Conservation (phyloP, 2,113 vertebrate species). For the Dryoscopus gambensis region DNA sequence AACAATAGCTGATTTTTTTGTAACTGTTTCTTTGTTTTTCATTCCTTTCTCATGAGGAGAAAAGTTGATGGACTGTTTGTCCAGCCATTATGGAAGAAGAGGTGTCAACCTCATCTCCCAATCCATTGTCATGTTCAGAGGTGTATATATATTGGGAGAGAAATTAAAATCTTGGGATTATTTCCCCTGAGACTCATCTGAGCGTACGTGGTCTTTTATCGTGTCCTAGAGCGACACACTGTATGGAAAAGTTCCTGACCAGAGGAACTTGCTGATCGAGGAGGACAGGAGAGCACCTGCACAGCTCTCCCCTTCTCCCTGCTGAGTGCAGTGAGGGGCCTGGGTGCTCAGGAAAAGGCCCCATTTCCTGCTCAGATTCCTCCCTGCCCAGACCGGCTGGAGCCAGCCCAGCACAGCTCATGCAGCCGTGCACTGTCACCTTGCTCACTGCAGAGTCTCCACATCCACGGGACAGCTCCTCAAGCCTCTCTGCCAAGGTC, state of each 20-base stretch:
- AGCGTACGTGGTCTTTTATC: no score
- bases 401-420: not conserved
- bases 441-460: fast-evolving
- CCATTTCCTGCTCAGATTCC: not conserved
- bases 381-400: not conserved
- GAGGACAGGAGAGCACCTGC: not conserved
- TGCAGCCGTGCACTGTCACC: not conserved
- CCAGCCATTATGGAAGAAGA: no score
- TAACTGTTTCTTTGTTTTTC: no score
- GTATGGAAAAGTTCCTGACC: not conserved
- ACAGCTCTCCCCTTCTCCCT: not conserved
- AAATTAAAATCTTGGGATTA: no score
- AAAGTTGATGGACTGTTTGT: no score
- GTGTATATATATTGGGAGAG: no score
- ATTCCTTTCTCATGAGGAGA: no score
- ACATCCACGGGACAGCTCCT: not conserved
- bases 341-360: not conserved
- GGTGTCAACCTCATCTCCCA: no score
- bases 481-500: not conserved
- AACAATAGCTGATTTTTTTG: no score
- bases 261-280: not conserved
- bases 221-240: no score
- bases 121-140: no score
- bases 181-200: no score
- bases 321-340: not conserved